A percentile compares a stretch with the other conserved stretches of the same genome.
Evolutionary conservation across 1,140 invertebrate species (phyloP).

Genomic region (Aphidius ervi): DNA sequence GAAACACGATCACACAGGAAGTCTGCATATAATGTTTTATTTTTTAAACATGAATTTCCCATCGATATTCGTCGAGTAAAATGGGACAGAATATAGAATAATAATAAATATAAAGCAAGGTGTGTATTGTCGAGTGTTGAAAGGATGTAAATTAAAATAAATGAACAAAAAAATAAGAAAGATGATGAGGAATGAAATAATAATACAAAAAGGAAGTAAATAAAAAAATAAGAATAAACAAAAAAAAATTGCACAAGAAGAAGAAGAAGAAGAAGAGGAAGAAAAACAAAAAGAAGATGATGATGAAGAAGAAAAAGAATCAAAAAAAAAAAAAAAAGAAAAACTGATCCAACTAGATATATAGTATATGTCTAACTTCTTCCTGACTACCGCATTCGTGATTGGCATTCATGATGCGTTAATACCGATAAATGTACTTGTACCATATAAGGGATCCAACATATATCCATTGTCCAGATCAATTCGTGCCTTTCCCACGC

Average conservation of each 20-base stretch:
- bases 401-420: slow-evolving; percentile 22
- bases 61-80: too few species aligned
- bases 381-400: slow-evolving; percentile 10
- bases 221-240: slow-evolving; percentile 1
- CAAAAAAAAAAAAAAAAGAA: too few species aligned
- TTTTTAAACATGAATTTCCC: background rate
- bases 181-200: too few species aligned
- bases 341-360: too few species aligned
- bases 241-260: background rate
- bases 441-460: slow-evolving; percentile 27
- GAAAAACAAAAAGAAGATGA: background rate
- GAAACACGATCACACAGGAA: slow-evolving; percentile 17
- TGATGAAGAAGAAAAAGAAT: background rate
- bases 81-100: too few species aligned
- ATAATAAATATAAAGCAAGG: too few species aligned
- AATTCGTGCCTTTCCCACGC: slow-evolving; percentile 30
- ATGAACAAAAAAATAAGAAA: background rate
- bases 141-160: background rate
- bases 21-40: slow-evolving; percentile 5
- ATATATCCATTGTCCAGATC: slow-evolving; percentile 24
- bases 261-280: background rate
- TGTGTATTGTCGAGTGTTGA: background rate
- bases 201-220: background rate
- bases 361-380: background rate
- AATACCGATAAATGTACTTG: slow-evolving; percentile 26